These are phyloP conservation scores for Tipula helvola DNA, from an alignment of 2,888 invertebrate genomes.

Conservation along the genomic window DNA sequence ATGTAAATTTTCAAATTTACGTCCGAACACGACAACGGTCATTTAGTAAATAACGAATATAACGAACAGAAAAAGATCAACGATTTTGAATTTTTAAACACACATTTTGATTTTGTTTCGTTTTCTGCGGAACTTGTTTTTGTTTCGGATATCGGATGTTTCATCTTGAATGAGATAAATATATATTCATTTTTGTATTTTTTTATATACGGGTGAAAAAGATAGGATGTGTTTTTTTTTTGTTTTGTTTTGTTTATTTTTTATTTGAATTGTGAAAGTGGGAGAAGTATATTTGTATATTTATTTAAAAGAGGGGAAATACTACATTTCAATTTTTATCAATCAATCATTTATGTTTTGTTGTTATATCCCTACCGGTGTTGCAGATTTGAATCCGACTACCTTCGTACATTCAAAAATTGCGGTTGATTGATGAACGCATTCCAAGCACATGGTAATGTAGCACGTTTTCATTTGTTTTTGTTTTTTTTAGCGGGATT, in stretches of 20 bases:
- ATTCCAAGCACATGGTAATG: not conserved
- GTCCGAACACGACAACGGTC: not conserved
- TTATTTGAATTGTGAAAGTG: not conserved
- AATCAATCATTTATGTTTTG: not conserved
- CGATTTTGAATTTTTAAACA: not conserved
- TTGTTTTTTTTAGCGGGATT: not conserved
- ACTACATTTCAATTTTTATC: not conserved
- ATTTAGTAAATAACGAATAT: not conserved
- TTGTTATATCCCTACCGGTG: not conserved
- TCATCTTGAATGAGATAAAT: not conserved
- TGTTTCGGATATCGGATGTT: not conserved
- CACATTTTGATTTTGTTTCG: not conserved
- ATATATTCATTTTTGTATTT: not conserved
- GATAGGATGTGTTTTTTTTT: not conserved
- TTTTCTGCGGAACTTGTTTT: not conserved
- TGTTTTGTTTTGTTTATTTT: not conserved
- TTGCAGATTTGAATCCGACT: not conserved
- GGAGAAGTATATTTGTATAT: not conserved
- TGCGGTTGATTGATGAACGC: not conserved
- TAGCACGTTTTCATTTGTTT: not conserved
- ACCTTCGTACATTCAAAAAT: not conserved
- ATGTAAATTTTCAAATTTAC: not conserved
- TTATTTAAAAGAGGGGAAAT: not conserved
- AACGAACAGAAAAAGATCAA: not conserved
- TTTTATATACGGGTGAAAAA: not conserved